phyloP scores from a whole-genome alignment of 2,113 vertebrate species.

The Micronycteris hirsuta region DNA sequence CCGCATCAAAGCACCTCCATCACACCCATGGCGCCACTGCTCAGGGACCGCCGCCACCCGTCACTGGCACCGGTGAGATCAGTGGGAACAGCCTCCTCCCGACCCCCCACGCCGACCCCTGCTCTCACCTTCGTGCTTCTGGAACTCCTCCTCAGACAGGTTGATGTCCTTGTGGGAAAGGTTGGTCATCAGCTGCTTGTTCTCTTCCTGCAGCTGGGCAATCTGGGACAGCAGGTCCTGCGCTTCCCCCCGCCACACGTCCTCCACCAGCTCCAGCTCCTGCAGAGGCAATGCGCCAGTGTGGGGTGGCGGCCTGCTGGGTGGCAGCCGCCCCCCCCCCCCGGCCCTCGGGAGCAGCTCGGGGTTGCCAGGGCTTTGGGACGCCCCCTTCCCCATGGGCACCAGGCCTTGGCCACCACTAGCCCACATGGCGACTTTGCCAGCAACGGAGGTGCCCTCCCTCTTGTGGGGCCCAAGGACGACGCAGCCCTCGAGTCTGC shows the following conservation, averaged over 20 bases:
- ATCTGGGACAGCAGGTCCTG: constrained; percentile 93
- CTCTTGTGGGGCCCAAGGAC: not conserved
- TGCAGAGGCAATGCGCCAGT: constrained; percentile 2
- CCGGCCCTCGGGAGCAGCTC: not conserved
- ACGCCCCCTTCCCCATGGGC: accelerated
- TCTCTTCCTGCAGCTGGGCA: constrained; percentile 90
- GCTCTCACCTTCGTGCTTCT: constrained; percentile 88
- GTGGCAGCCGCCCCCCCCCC: not conserved
- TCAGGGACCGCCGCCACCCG: accelerated
- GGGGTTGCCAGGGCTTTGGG: not conserved
- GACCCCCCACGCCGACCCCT: accelerated
- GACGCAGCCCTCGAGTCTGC: accelerated
- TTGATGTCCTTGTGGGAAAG: constrained; percentile 85
- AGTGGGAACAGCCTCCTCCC: accelerated
- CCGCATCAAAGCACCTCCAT: not conserved
- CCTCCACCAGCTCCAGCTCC: constrained; percentile 94
- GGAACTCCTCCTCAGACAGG: constrained; percentile 89
- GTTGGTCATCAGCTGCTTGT: constrained; percentile 88
- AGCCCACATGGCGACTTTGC: accelerated
- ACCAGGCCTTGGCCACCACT: accelerated
- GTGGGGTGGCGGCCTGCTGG: not conserved
- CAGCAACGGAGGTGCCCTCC: accelerated
- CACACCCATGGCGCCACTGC: accelerated
- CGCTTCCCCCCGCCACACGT: constrained; percentile 93
- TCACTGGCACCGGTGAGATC: accelerated